These are phyloP conservation scores for Eretmocerus hayati DNA, from an alignment of 2,888 invertebrate species.

Conservation along the genomic window DNA sequence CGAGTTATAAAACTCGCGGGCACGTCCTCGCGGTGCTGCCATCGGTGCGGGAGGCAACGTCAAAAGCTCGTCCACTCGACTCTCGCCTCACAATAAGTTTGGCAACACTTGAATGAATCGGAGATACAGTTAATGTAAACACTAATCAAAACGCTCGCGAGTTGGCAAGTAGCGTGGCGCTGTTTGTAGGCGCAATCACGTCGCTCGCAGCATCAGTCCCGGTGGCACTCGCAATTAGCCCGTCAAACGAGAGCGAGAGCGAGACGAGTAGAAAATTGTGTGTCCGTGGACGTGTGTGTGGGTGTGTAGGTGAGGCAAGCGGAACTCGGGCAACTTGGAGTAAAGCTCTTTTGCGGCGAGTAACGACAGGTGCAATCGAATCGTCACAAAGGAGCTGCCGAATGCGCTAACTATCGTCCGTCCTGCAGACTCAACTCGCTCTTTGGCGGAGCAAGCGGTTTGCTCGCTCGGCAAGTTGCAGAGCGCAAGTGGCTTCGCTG, in stretches of 20 bases:
- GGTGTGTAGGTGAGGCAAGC: background rate
- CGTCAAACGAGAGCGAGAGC: background rate
- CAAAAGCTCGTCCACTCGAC: background rate
- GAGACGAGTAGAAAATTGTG: background rate
- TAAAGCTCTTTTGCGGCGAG: background rate
- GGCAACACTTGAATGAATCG: background rate
- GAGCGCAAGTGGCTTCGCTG: constrained; percentile 26
- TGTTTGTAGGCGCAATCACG: background rate
- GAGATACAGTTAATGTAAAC: background rate
- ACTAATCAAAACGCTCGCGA: background rate
- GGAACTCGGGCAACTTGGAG: background rate
- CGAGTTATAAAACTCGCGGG: no score
- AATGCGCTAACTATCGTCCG: constrained; percentile 9
- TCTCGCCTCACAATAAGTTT: background rate
- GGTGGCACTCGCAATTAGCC: background rate
- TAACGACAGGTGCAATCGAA: background rate
- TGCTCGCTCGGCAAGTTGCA: constrained; percentile 24
- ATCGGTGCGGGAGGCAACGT: background rate
- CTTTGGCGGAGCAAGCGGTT: constrained; percentile 1
- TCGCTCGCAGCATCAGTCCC: background rate
- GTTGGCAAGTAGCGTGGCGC: no score
- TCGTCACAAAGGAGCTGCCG: background rate
- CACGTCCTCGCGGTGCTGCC: no score
- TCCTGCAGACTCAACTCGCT: constrained; percentile 1
- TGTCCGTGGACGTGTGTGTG: background rate